Evolutionary conservation across 2,797 vertebrate species (phyloP), one percentile per base, ranked within the genome.

Genomic region (Micromesistius poutassou): DNA sequence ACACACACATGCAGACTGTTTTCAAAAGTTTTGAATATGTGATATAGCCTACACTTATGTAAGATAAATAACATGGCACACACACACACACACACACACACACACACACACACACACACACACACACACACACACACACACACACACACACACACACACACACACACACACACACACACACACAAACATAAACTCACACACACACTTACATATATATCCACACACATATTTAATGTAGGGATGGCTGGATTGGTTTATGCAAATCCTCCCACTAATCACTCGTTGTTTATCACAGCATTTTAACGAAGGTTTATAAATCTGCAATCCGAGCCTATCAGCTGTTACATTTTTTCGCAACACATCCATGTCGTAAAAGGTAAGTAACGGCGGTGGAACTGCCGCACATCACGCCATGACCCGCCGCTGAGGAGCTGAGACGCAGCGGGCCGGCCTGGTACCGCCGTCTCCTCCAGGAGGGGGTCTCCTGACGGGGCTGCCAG

Each of bases 401-500:
- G 25, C 55, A 8, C 55, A 62, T n/a, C 22, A 62, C 55, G 5
- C 5, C 55, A 9, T 62, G 22, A 62, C 5, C 16, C 4, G 50
- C 50, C 16, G 4, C 16, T 22, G 19, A n/a, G 19, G 50, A 55
- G 19, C 19, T 28, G 25, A 70, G 2, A 35, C 66, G 28, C 66
- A 68, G 38, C 74, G 77, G 75, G 40, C 68, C 46, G 46, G 14
- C 62, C 25, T 46, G 55, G 75, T 76, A 30, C 50, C 40, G 71
- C 13, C 6, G 33, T 6, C 33, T 35, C 2, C 33, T 5, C 22
- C 55, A 62, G 5, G 46, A 5, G 6, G 22, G n/a, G 22, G 55
- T 25, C 4, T 25, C 55, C n/a, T 62, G n/a, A 16, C 55, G 6
- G 81, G 81, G 76, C 55, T 82, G 77, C 82, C 22, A 87, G 90